Percentiles rank a stretch among this genome's conserved stretches.
phyloP scores from a whole-genome alignment of 2,113 vertebrate genomes.

The Lycaon pictus region DNA sequence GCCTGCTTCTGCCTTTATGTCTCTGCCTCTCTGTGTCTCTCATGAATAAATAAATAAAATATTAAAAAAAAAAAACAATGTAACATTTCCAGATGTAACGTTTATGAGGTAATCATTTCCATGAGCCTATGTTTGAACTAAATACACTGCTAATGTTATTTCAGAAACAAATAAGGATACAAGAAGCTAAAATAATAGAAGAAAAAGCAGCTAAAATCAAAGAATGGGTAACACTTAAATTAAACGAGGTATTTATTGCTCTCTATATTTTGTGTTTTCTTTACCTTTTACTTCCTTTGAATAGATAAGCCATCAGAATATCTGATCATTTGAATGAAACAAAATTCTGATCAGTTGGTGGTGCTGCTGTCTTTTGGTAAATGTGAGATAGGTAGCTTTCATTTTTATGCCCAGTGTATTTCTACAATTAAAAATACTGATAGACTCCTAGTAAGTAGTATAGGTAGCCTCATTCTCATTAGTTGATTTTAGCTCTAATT shows the following conservation, averaged over 20 bases:
- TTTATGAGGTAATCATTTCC: too few relatives aligned
- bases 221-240: conserved; percentile 98
- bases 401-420: conserved; percentile 8
- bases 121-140: conserved; percentile 61
- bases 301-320: conserved; percentile 5
- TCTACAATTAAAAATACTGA: conserved; percentile 34
- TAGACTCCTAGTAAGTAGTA: neutral
- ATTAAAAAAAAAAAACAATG: neutral
- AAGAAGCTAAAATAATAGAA: conserved; percentile 98
- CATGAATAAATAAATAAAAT: too few relatives aligned
- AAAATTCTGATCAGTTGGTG: conserved; percentile 54
- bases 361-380: conserved; percentile 39
- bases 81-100: neutral
- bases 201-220: conserved; percentile 99
- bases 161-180: conserved; percentile 95
- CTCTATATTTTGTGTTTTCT: conserved; percentile 18
- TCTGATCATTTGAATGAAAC: neutral
- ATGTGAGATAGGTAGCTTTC: neutral
- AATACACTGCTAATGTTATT: conserved; percentile 78
- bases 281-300: conserved; percentile 54
- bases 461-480: conserved; percentile 23
- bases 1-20: too few relatives aligned
- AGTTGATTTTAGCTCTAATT: conserved; percentile 53
- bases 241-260: conserved; percentile 92
- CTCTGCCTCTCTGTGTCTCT: too few relatives aligned